Evolutionary conservation across 2,888 invertebrate species (phyloP).

Genomic region (Melinopterus prodromus): DNA sequence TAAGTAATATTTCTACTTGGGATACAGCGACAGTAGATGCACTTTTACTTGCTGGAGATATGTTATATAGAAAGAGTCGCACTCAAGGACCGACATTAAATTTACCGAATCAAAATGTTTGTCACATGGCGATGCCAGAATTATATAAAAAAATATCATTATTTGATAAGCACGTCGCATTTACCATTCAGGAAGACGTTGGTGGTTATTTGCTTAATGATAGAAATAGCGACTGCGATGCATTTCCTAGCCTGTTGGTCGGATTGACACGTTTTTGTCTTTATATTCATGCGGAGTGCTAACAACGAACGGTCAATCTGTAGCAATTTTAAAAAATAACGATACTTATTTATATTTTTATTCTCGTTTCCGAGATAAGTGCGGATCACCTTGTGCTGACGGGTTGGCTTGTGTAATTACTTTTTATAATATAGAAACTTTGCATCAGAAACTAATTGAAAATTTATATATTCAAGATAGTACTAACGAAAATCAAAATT

Average conservation of each 20-base stretch:
- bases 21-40: background rate
- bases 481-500: background rate
- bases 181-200: background rate
- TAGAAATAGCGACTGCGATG: background rate
- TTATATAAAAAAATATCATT: background rate
- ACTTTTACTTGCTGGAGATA: background rate
- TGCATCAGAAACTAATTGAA: background rate
- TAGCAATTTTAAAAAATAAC: background rate
- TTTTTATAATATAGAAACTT: background rate
- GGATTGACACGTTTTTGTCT: background rate
- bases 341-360: no score
- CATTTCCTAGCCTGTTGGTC: background rate
- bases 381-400: background rate
- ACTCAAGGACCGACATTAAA: background rate
- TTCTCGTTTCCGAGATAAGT: background rate
- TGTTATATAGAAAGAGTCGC: background rate
- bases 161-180: background rate
- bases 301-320: background rate
- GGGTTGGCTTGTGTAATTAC: background rate
- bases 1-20: background rate
- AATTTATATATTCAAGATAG: background rate
- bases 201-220: background rate
- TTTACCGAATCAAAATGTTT: background rate
- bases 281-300: background rate
- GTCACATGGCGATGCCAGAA: no score